These are phyloP conservation scores for Malacoraja senta DNA, from an alignment of 2,797 vertebrate species.

Conservation along the genomic window DNA sequence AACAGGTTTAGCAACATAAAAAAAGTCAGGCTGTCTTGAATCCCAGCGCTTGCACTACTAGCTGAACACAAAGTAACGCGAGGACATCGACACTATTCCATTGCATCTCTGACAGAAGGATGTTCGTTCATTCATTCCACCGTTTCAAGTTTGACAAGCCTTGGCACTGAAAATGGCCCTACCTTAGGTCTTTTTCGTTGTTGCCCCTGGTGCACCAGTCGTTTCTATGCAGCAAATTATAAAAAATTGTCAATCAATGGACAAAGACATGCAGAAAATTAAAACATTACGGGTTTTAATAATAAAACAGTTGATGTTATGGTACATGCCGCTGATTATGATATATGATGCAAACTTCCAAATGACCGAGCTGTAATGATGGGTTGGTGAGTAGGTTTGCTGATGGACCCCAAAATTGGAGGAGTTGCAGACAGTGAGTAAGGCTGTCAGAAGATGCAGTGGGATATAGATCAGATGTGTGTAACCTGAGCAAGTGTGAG, in stretches of 20 bases:
- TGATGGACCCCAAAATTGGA: too few relatives aligned
- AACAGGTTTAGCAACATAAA: neutral
- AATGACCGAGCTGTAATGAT: neutral
- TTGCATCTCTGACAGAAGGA: conserved; percentile 8
- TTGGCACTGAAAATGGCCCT: conserved; percentile 52
- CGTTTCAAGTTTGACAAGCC: conserved; percentile 39
- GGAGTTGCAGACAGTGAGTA: too few relatives aligned
- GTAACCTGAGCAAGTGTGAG: too few relatives aligned
- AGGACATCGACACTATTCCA: neutral
- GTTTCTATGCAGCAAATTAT: conserved; percentile 57
- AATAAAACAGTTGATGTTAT: neutral
- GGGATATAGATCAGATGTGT: too few relatives aligned
- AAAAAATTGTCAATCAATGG: conserved; percentile 39
- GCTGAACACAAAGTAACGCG: neutral
- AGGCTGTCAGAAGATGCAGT: too few relatives aligned
- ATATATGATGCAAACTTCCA: too few relatives aligned
- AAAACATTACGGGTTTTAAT: neutral
- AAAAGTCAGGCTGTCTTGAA: neutral
- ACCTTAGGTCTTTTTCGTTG: conserved; percentile 85
- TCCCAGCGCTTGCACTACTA: neutral
- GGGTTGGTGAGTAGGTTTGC: too few relatives aligned
- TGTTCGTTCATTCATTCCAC: conserved; percentile 20
- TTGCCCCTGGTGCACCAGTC: conserved; percentile 67
- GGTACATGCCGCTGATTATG: neutral
- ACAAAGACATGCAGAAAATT: conserved; percentile 38